phyloP scores from a whole-genome alignment of 2,888 invertebrate genomes.

The Lottia gigantea region DNA sequence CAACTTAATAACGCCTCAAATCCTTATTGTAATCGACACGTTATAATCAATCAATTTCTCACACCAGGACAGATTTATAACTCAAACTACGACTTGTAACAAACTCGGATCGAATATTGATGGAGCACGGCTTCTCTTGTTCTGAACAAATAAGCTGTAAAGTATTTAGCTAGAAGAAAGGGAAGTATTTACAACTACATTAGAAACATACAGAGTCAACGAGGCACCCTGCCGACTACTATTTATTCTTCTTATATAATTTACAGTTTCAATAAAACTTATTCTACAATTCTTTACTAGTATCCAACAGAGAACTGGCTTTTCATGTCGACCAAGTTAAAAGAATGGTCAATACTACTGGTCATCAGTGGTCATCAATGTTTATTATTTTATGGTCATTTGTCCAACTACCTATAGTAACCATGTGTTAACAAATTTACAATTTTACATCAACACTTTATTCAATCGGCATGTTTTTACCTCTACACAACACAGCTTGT shows the following conservation, averaged over 20 bases:
- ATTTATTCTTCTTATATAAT: conserved; percentile 8
- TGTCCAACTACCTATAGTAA: background rate
- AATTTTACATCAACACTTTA: too few species aligned
- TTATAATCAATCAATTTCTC: background rate
- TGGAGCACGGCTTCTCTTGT: too few species aligned
- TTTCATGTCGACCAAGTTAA: conserved; percentile 7
- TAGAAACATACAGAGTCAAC: background rate
- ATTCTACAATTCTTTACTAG: background rate
- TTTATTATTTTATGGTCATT: background rate
- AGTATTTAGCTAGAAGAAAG: conserved; percentile 9
- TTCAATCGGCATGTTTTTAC: too few species aligned
- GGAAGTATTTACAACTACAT: background rate
- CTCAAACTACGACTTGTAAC: too few species aligned
- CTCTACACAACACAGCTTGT: background rate
- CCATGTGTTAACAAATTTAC: conserved; percentile 4
- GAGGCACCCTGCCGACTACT: background rate
- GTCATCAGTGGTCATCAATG: conserved; percentile 8
- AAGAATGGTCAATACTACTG: conserved; percentile 1
- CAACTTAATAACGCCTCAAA: conserved; percentile 8
- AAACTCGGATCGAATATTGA: too few species aligned
- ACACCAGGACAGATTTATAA: background rate
- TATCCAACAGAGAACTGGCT: conserved; percentile 1
- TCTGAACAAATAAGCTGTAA: background rate
- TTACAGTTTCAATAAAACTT: background rate
- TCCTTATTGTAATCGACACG: background rate